These are phyloP conservation scores for Megalops atlanticus DNA, from an alignment of 2,113 vertebrate species.

Conservation along the genomic window DNA sequence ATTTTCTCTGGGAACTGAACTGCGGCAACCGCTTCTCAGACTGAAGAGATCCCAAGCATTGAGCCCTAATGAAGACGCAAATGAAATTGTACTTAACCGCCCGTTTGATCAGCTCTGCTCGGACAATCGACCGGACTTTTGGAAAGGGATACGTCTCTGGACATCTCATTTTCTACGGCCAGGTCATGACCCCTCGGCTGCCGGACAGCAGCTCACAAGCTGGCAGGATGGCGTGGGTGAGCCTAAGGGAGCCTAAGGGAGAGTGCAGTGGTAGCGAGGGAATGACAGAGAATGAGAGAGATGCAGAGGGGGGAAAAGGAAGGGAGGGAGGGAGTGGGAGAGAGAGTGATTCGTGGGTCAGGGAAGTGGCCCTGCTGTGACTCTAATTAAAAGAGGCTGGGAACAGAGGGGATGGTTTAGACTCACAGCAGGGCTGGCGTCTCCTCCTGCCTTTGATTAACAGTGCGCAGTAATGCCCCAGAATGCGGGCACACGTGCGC, in stretches of 20 bases:
- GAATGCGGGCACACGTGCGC: constrained; percentile 60
- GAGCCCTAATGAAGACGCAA: not conserved
- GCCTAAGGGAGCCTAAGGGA: not conserved
- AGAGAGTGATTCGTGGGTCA: constrained; percentile 42
- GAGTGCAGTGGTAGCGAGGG: constrained; percentile 10
- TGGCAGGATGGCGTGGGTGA: constrained; percentile 13
- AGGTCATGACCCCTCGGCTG: constrained; percentile 34
- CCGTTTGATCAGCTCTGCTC: not conserved
- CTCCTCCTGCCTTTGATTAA: constrained; percentile 79
- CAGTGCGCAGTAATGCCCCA: constrained; percentile 62
- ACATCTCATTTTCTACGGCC: constrained; percentile 42
- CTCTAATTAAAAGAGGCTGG: constrained; percentile 86
- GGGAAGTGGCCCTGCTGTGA: constrained; percentile 75
- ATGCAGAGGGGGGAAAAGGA: too few species aligned
- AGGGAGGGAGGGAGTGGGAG: constrained; percentile 12
- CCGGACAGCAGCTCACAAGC: not conserved
- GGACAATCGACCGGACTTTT: constrained; percentile 30
- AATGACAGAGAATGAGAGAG: constrained; percentile 52
- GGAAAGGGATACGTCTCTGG: constrained; percentile 33
- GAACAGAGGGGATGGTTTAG: constrained; percentile 73
- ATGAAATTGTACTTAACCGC: not conserved
- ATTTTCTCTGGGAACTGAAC: not conserved
- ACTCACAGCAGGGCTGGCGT: constrained; percentile 72
- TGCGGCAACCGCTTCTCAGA: not conserved
- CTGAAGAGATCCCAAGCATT: not conserved